These are phyloP conservation scores for Grapholita molesta DNA, from an alignment of 1,140 invertebrate genomes.

Conservation along the genomic window DNA sequence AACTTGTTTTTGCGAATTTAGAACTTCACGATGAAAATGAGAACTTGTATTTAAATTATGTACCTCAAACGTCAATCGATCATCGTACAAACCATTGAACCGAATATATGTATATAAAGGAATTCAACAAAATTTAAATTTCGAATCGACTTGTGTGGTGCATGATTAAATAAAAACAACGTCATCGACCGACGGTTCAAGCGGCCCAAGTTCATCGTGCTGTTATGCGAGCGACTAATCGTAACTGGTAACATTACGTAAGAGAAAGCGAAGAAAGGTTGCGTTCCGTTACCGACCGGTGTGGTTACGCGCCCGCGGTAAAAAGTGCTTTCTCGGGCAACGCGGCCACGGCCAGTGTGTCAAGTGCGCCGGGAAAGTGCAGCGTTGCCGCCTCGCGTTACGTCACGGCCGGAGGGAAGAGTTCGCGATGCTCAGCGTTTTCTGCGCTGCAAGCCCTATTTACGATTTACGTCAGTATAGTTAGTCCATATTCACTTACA, in stretches of 20 bases:
- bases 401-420: slow-evolving; percentile 71
- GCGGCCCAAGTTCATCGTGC: slow-evolving; percentile 53
- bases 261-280: slow-evolving; percentile 75
- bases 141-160: slow-evolving; percentile 7
- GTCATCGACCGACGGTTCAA: slow-evolving; percentile 37
- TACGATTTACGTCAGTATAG: background rate
- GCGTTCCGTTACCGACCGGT: slow-evolving; percentile 64
- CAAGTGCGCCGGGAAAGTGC: slow-evolving; percentile 75
- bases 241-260: slow-evolving; percentile 64
- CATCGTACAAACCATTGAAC: background rate
- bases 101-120: background rate
- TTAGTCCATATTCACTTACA: background rate
- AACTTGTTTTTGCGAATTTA: too few species aligned
- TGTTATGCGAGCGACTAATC: slow-evolving; percentile 56
- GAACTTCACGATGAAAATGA: too few species aligned
- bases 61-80: background rate
- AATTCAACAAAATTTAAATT: slow-evolving; percentile 4
- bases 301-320: slow-evolving; percentile 65
- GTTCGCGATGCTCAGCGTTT: slow-evolving; percentile 63
- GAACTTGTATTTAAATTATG: background rate
- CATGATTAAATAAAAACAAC: slow-evolving; percentile 22
- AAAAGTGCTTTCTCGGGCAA: slow-evolving; percentile 76
- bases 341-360: slow-evolving; percentile 75
- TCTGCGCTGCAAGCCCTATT: background rate
- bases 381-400: slow-evolving; percentile 70